Base-by-base conservation (phyloP, 2,888 invertebrate species). In the Hetaerina titia region DNA sequence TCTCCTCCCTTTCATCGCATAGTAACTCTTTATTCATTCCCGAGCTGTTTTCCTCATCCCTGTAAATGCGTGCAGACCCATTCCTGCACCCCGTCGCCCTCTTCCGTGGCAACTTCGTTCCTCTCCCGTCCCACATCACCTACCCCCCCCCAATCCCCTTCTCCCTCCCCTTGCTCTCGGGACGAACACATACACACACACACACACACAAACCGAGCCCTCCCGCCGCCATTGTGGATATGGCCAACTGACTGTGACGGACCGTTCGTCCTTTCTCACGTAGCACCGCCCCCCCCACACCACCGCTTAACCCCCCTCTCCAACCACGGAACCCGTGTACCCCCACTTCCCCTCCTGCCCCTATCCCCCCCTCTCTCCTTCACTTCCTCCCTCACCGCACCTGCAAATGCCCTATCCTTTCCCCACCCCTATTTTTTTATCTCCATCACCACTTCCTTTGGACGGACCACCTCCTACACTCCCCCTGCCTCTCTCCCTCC, bases 201-300 rank as follows among this genome's bases (percentile, higher is more conserved):
- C 45, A 4, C 45, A 45, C 45, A 45, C 45, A 45, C 4, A 45
- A 45, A 45, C 45, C 45, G 2, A 45, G 45, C 45, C n/a, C 69
- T 69, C 7, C n/a, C 81, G 31, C 81, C 81, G 81, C 81, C 81
- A 31, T 13, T 81, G 81, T 31, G 81, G 81, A 81, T 22, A 81
- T 81, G 81, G 81, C 22, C 81, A 81, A 81, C 81, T 81, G 81
- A 31, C 81, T 81, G 81, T 81, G 81, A 81, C 81, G 81, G 81
- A 81, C 81, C 81, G 81, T 81, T 81, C 81, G 81, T 25, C 81
- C 31, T 81, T 81, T 81, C 81, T 81, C 81, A 81, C 81, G 81
- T 81, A 81, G 11, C 81, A 31, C n/a, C 25, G 1, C 31, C 81
- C 9, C 9, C 81, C 74, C 22, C 5, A 6, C n/a, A n/a, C n/a